Conservation (phyloP, 2,797 vertebrate genomes). For the Columba guinea region DNA sequence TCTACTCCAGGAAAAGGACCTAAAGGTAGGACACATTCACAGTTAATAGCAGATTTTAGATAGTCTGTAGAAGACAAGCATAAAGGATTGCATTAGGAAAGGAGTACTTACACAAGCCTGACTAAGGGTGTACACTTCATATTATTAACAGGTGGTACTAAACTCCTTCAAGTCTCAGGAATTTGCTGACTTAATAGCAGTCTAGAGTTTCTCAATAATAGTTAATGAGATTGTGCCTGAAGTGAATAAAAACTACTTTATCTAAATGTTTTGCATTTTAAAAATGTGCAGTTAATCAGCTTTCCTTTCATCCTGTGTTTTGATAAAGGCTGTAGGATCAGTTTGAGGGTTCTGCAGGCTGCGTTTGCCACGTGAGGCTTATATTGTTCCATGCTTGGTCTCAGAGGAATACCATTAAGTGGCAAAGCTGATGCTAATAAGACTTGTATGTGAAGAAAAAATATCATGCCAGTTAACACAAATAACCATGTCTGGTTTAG, state of each 20-base stretch:
- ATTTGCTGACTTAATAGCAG: background rate
- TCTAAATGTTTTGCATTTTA: background rate
- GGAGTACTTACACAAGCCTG: background rate
- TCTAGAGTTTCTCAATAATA: background rate
- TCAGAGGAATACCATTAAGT: background rate
- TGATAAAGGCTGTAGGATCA: background rate
- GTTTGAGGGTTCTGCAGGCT: background rate
- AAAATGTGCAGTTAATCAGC: background rate
- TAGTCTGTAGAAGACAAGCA: background rate
- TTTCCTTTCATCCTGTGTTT: background rate
- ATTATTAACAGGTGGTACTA: background rate
- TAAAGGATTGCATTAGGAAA: background rate
- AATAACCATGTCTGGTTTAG: background rate
- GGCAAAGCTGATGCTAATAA: background rate
- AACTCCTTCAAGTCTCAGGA: background rate
- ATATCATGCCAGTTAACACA: background rate
- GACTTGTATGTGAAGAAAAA: background rate
- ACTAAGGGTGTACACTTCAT: background rate
- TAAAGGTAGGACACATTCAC: slow-evolving; percentile 81
- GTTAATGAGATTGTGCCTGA: background rate
- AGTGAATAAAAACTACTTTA: background rate
- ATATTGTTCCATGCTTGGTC: background rate
- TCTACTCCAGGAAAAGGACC: slow-evolving; percentile 89
- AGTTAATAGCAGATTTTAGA: background rate
- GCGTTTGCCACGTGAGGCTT: background rate